Base-by-base conservation (phyloP, 2,113 vertebrate genomes). In the Leuciscus idus region DNA sequence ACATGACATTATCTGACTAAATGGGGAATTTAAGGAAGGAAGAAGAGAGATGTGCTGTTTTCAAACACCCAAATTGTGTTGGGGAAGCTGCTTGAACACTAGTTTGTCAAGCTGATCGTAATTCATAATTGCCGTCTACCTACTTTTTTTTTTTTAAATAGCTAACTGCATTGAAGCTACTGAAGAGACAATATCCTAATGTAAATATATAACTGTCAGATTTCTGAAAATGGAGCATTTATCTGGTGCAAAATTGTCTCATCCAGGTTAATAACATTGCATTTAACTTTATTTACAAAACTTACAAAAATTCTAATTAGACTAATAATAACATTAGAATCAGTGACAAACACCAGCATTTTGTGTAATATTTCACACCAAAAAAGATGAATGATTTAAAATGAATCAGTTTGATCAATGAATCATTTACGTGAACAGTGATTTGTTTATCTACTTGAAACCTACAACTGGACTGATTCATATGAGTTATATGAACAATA, bases 1-100 rank as follows among this genome's bases (percentile, higher is more conserved):
- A 11, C 26, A 12, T 68, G 81, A 50, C 26, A 55, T 70, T 81
- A 83, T 83, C 64, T n/a, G 62, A 83, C 81, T 82, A 68, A 68
- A 82, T 52, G 26, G 62, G 64, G 28, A 83, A n/a, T 70, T 68
- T 70, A 70, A 36, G 64, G 46, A 33, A 48, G 79, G 39, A 9
- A 6, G 79, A 81, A 26, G 78, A 62, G 33, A 36, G 48, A 57
- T 33, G 52, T 5, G 5, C 52, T 10, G 5, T 36, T n/a, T 46
- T 59, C 1, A 43, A 61, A 81, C 33, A 1, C 75, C 26, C 3
- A 30, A 57, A 78, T 30, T 1, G 50, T 55, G 28, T 7, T 36
- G 9, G 10, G 75, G 28, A 50, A 52, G 15, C 74, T 33, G 9
- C 52, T 62, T 36, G 50, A 33, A 59, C 28, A 36, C 48, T 21